phyloP scores from a whole-genome alignment of 2,888 invertebrate species.

The Piscicola geometra region DNA sequence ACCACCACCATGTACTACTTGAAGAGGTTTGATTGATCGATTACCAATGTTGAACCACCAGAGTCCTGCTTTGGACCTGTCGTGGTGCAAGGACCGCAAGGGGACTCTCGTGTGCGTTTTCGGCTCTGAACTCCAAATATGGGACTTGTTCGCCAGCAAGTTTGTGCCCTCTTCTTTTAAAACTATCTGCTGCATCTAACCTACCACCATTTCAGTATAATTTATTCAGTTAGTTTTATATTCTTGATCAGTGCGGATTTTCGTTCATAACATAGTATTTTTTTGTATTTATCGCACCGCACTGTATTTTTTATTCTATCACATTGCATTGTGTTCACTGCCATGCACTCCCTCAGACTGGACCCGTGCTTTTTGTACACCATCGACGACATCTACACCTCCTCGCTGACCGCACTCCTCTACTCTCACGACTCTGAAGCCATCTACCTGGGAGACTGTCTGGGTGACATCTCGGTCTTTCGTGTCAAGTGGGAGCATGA shows the following conservation, averaged over 20 bases:
- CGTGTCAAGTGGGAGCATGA: background rate
- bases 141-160: slow-evolving; percentile 24
- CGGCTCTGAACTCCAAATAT: slow-evolving; percentile 31
- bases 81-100: slow-evolving; percentile 8
- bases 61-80: slow-evolving; percentile 29
- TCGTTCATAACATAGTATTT: background rate
- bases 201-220: background rate
- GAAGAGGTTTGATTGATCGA: background rate
- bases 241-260: background rate
- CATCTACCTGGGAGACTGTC: slow-evolving; percentile 17
- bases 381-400: background rate
- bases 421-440: background rate
- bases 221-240: background rate
- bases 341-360: background rate
- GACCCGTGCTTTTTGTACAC: slow-evolving; percentile 24
- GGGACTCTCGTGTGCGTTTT: slow-evolving; percentile 19
- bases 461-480: slow-evolving; percentile 21
- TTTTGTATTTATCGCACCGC: background rate
- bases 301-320: background rate
- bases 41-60: background rate
- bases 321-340: background rate
- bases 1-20: background rate
- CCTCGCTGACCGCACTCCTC: background rate
- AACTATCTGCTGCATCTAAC: too few species aligned
- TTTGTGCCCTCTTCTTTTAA: slow-evolving; percentile 6